Conservation (phyloP, 1,140 invertebrate genomes). For the Mamestra configurata region DNA sequence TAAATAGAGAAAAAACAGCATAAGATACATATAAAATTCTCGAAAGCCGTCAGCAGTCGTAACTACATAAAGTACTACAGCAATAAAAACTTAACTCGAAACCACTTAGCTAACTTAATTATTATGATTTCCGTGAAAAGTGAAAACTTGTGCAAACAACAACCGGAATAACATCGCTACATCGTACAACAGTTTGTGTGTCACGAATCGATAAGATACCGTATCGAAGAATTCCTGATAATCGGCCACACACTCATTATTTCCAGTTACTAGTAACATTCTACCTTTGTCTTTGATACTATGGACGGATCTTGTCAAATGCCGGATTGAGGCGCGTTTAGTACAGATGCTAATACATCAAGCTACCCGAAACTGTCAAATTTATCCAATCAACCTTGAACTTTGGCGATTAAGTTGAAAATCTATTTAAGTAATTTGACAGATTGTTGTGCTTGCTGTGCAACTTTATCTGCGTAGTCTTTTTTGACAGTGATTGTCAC, state of each 20-base stretch:
- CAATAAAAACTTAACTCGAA: background rate
- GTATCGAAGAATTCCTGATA: conserved; percentile 27
- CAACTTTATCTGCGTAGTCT: too few relatives aligned
- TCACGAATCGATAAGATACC: conserved; percentile 25
- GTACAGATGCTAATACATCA: too few relatives aligned
- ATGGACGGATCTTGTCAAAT: background rate
- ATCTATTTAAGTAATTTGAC: too few relatives aligned
- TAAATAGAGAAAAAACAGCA: background rate
- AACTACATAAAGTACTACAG: background rate
- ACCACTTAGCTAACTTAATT: background rate
- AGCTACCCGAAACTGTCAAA: too few relatives aligned
- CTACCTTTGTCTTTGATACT: conserved; percentile 10
- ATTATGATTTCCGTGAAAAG: conserved; percentile 21
- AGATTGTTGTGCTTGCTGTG: too few relatives aligned
- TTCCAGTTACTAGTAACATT: conserved; percentile 14
- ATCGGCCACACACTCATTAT: conserved; percentile 3
- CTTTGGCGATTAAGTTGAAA: too few relatives aligned
- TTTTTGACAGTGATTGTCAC: too few relatives aligned
- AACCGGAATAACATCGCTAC: background rate
- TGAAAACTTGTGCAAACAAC: conserved; percentile 38
- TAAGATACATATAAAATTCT: background rate
- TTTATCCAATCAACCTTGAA: background rate
- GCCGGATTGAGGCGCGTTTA: background rate
- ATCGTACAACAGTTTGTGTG: conserved; percentile 15
- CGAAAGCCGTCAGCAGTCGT: background rate